Conservation (phyloP, 2,888 invertebrate genomes). For the Mesorhabditis spiculigera region DNA sequence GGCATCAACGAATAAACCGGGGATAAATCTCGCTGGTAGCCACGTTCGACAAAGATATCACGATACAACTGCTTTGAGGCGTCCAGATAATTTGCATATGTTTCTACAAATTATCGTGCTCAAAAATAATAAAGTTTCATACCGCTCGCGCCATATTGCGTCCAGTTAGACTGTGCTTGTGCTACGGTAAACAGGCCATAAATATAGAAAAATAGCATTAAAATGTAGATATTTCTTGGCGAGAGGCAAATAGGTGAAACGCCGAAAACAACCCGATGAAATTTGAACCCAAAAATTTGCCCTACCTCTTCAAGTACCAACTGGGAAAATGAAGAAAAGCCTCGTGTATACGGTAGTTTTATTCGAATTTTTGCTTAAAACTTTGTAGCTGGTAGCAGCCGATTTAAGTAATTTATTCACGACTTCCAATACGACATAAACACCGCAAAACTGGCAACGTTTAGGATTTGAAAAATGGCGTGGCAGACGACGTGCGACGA, state of each 20-base stretch:
- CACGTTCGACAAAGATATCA: background rate
- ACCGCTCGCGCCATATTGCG: background rate
- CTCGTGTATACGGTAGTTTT: too few species aligned
- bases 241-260: background rate
- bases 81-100: background rate
- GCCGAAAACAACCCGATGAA: background rate
- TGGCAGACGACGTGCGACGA: background rate
- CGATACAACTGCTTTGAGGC: background rate
- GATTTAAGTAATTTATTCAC: too few species aligned
- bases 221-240: background rate
- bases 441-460: background rate
- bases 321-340: too few species aligned
- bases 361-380: too few species aligned
- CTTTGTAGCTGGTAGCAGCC: too few species aligned
- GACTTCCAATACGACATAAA: slow-evolving; percentile 1
- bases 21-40: background rate
- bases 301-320: too few species aligned
- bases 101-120: background rate
- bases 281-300: background rate
- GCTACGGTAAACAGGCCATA: background rate
- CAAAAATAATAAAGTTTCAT: background rate
- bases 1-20: background rate
- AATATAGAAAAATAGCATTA: too few species aligned
- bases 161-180: background rate
- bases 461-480: background rate